Conservation (phyloP, 2,888 invertebrate genomes). For the Noctua janthina region DNA sequence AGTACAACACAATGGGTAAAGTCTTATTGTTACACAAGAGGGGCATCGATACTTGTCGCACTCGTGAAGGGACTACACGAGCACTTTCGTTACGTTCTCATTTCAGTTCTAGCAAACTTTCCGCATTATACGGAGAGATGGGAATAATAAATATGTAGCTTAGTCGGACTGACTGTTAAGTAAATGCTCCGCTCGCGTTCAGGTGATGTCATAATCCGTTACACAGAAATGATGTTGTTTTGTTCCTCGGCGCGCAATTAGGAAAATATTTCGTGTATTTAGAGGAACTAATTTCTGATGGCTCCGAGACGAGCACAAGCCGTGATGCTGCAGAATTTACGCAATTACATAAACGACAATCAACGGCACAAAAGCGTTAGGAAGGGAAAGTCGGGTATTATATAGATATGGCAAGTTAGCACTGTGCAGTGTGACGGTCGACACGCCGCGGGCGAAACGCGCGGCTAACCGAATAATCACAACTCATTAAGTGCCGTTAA, state of each 20-base stretch:
- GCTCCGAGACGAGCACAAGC: conserved; percentile 71
- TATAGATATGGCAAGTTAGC: conserved; percentile 82
- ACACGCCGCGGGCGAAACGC: conserved; percentile 69
- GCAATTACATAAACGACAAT: conserved; percentile 89
- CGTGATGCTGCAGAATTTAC: conserved; percentile 77
- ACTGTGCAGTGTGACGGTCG: conserved; percentile 70
- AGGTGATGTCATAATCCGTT: conserved; percentile 66
- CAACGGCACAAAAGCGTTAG: conserved; percentile 84
- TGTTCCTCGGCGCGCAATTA: conserved; percentile 78
- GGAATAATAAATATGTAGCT: conserved; percentile 62
- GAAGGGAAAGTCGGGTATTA: conserved; percentile 86
- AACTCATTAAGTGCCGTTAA: conserved; percentile 62
- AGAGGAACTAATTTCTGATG: conserved; percentile 79
- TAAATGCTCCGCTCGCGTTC: conserved; percentile 59
- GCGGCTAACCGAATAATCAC: conserved; percentile 65
- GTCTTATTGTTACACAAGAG: conserved; percentile 81
- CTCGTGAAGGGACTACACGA: conserved; percentile 64
- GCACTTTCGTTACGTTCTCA: conserved; percentile 58
- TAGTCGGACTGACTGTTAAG: conserved; percentile 51
- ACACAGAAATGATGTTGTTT: conserved; percentile 75
- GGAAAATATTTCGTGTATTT: conserved; percentile 81
- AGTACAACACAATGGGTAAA: conserved; percentile 80
- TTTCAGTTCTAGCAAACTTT: conserved; percentile 60
- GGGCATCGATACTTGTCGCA: conserved; percentile 77
- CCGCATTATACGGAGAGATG: conserved; percentile 55